These are phyloP conservation scores for Nothocercus nigrocapillus DNA, from an alignment of 2,113 vertebrate species.

Conservation along the genomic window DNA sequence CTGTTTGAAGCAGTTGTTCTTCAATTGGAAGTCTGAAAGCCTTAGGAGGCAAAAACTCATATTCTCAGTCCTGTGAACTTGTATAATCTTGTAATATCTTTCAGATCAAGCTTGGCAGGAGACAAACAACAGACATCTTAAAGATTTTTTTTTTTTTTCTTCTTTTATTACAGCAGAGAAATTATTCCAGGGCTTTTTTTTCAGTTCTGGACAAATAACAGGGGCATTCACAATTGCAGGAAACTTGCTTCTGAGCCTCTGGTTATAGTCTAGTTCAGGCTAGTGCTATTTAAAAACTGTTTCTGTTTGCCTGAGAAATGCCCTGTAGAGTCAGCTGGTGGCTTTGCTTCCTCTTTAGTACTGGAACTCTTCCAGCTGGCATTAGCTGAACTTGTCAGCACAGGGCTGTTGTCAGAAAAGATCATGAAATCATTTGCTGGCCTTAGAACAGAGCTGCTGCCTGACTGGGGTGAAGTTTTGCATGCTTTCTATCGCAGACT, in stretches of 20 bases:
- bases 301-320: neutral
- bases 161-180: neutral
- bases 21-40: neutral
- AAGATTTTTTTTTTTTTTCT: neutral
- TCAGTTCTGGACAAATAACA: neutral
- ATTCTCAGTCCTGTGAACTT: neutral
- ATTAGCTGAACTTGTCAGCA: neutral
- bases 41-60: neutral
- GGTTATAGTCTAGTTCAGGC: neutral
- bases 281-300: neutral
- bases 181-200: neutral
- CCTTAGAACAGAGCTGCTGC: neutral
- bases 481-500: neutral
- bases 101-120: neutral
- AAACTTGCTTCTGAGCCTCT: neutral
- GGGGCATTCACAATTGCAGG: neutral
- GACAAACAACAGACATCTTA: neutral
- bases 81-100: neutral
- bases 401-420: neutral
- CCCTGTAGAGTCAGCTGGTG: neutral
- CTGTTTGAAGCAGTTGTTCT: neutral
- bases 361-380: neutral
- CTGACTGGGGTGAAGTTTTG: neutral
- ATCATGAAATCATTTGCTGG: neutral
- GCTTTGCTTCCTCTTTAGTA: neutral